Percentiles rank a stretch among this genome's conserved stretches.
Evolutionary conservation across 2,888 invertebrate species (phyloP).

Genomic region (Helleia helle): DNA sequence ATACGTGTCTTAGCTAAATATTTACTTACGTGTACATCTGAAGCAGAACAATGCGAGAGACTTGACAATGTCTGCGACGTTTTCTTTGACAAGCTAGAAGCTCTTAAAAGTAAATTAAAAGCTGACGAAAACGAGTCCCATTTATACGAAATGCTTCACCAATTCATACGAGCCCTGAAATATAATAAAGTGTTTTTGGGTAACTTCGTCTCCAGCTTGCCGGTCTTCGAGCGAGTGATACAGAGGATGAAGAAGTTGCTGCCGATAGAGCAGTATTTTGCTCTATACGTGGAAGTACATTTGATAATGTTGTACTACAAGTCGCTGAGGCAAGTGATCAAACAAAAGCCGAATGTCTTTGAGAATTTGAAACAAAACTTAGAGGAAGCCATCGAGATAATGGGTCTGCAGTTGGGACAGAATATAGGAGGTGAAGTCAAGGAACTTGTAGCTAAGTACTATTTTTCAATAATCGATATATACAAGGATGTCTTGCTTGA

Average conservation of each 20-base stretch:
- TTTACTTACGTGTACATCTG: slow-evolving; percentile 31
- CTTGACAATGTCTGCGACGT: slow-evolving; percentile 27
- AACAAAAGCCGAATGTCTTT: slow-evolving; percentile 31
- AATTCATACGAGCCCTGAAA: slow-evolving; percentile 29
- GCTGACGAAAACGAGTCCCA: slow-evolving; percentile 10
- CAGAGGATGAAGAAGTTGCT: slow-evolving; percentile 30
- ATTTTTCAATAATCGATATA: slow-evolving; percentile 33
- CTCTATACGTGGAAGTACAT: slow-evolving; percentile 31
- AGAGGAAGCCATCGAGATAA: slow-evolving; percentile 29
- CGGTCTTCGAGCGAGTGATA: slow-evolving; percentile 32
- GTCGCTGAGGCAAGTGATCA: slow-evolving; percentile 31
- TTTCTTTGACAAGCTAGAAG: slow-evolving; percentile 30
- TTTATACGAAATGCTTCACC: slow-evolving; percentile 20
- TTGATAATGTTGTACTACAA: slow-evolving; percentile 41
- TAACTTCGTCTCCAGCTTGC: slow-evolving; percentile 30
- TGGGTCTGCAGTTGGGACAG: slow-evolving; percentile 36
- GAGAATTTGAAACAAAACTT: slow-evolving; percentile 22
- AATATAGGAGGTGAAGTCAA: slow-evolving; percentile 32
- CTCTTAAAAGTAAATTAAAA: slow-evolving; percentile 12
- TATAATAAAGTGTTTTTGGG: slow-evolving; percentile 35
- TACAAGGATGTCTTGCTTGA: slow-evolving; percentile 25
- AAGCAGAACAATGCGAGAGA: slow-evolving; percentile 26
- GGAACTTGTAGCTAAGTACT: slow-evolving; percentile 31
- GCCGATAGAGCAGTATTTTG: slow-evolving; percentile 33
- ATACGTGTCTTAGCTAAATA: slow-evolving; percentile 35